Percentiles rank a stretch among this genome's conserved stretches.
phyloP scores from a whole-genome alignment of 2,113 vertebrate genomes.

The Oplegnathus fasciatus region DNA sequence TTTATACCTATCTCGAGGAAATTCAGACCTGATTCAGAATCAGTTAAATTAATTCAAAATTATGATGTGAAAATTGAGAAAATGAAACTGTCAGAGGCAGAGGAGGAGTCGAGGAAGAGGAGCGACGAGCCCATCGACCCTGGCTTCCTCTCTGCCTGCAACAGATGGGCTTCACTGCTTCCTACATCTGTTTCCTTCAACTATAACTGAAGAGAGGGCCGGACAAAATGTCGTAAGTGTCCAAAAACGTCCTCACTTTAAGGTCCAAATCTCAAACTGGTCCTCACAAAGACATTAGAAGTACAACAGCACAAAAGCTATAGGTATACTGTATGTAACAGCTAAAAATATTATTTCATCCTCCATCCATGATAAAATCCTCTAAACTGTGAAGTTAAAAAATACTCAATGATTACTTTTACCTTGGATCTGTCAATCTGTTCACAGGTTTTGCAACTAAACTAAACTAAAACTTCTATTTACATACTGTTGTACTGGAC shows the following conservation, averaged over 20 bases:
- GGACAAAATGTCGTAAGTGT: not conserved
- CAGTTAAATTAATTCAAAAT: not conserved
- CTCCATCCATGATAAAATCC: too few species aligned
- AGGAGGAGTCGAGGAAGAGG: slow-evolving; percentile 13
- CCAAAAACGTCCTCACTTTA: not conserved
- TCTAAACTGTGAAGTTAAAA: too few species aligned
- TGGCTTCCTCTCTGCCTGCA: slow-evolving; percentile 22
- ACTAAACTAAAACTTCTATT: too few species aligned
- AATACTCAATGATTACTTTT: too few species aligned
- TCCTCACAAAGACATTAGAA: not conserved
- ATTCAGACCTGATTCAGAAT: not conserved
- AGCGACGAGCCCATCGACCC: not conserved
- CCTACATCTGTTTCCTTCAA: slow-evolving; percentile 59
- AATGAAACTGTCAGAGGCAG: not conserved
- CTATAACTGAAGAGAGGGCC: not conserved
- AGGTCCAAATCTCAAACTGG: not conserved
- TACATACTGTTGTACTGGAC: too few species aligned
- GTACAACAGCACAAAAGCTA: not conserved
- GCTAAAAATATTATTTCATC: too few species aligned
- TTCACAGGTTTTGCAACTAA: too few species aligned
- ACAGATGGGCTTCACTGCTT: slow-evolving; percentile 25
- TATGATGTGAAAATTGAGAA: not conserved
- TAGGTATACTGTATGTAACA: too few species aligned
- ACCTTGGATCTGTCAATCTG: too few species aligned
- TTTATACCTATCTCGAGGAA: not conserved